Percentiles rank a stretch among this genome's conserved stretches.
phyloP scores from a whole-genome alignment of 2,113 vertebrate genomes.

The Sorex fumeus region DNA sequence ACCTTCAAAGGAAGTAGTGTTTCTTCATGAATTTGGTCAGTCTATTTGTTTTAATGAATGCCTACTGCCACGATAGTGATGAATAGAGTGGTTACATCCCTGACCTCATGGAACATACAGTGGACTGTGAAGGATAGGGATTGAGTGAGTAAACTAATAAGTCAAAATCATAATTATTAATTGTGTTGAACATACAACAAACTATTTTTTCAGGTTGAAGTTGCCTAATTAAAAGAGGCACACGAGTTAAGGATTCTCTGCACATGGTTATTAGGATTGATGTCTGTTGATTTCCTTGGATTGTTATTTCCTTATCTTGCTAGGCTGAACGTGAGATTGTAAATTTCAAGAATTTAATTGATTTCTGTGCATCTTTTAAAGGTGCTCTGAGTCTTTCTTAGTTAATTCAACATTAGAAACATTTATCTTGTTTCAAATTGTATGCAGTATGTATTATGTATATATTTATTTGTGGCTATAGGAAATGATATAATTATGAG shows the following conservation, averaged over 20 bases:
- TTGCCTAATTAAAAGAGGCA: not conserved
- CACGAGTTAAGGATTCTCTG: not conserved
- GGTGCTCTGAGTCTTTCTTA: conserved; percentile 22
- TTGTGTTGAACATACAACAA: conserved; percentile 41
- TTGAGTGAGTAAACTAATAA: conserved; percentile 43
- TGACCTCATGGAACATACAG: conserved; percentile 28
- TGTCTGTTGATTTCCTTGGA: not conserved
- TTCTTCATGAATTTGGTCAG: conserved; percentile 9
- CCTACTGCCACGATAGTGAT: not conserved
- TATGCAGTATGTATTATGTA: not conserved
- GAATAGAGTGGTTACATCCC: conserved; percentile 37
- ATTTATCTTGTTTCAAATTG: conserved; percentile 28
- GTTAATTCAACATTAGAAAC: conserved; percentile 28
- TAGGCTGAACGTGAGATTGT: not conserved
- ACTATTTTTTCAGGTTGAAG: not conserved
- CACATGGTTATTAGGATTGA: not conserved
- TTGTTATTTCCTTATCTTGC: not conserved
- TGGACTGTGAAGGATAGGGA: conserved; percentile 27
- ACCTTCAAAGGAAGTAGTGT: conserved; percentile 20
- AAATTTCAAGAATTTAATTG: conserved; percentile 11
- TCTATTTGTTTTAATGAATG: conserved; percentile 27
- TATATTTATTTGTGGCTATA: not conserved
- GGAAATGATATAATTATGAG: conserved; percentile 3
- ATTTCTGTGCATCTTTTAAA: not conserved
- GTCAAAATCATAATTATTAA: conserved; percentile 36